These are phyloP conservation scores for Antitype chi DNA, from an alignment of 2,888 invertebrate species.

Conservation along the genomic window DNA sequence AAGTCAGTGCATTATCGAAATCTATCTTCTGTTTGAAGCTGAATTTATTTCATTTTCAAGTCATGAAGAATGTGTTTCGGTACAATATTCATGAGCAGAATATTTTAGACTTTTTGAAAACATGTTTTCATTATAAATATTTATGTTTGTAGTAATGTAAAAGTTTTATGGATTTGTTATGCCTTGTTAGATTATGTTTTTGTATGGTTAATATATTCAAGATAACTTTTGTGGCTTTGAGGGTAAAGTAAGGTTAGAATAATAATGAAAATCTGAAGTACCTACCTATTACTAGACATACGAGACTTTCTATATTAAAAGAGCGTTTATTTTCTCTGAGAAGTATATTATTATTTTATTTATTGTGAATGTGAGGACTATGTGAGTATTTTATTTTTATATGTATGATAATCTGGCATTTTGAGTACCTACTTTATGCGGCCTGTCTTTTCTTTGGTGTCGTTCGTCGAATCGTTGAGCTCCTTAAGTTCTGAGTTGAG, in stretches of 20 bases:
- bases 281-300: background rate
- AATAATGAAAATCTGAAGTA: slow-evolving; percentile 18
- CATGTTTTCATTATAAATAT: slow-evolving; percentile 28
- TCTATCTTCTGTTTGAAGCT: slow-evolving; percentile 50
- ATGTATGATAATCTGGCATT: too few relatives aligned
- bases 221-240: slow-evolving; percentile 1
- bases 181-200: slow-evolving; percentile 32
- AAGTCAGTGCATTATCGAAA: slow-evolving; percentile 68
- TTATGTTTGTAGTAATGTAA: slow-evolving; percentile 21
- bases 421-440: too few relatives aligned
- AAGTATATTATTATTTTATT: too few relatives aligned
- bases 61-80: slow-evolving; percentile 39
- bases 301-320: background rate
- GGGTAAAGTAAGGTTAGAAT: background rate
- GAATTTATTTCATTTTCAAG: slow-evolving; percentile 52
- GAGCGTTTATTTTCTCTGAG: background rate
- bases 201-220: slow-evolving; percentile 3
- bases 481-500: too few relatives aligned
- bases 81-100: slow-evolving; percentile 55
- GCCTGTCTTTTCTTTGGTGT: too few relatives aligned
- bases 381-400: too few relatives aligned
- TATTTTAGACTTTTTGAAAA: slow-evolving; percentile 29
- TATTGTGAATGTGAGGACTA: too few relatives aligned
- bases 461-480: too few relatives aligned
- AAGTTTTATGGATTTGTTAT: slow-evolving; percentile 18